phyloP scores from a whole-genome alignment of 2,113 vertebrate genomes.

The Felis chaus region DNA sequence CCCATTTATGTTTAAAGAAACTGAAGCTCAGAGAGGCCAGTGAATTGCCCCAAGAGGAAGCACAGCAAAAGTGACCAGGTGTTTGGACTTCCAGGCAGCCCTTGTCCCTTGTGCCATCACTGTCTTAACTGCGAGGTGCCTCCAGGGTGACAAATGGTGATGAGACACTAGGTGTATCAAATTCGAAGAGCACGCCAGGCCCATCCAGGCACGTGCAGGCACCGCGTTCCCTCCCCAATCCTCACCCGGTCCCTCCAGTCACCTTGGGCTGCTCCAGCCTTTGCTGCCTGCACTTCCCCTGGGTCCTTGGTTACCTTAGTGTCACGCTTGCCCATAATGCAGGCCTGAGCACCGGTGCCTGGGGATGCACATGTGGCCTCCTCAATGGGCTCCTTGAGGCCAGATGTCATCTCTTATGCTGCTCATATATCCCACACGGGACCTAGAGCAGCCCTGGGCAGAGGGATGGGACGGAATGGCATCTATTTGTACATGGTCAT shows the following conservation, averaged over 20 bases:
- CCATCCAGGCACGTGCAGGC: fast-evolving
- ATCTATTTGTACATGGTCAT: neutral
- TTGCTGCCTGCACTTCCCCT: neutral
- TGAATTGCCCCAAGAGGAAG: neutral
- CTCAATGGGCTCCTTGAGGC: neutral
- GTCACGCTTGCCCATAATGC: neutral
- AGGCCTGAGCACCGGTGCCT: too few relatives aligned
- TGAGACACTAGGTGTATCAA: fast-evolving
- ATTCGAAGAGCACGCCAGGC: fast-evolving
- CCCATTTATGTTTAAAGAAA: neutral
- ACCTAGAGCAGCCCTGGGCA: neutral
- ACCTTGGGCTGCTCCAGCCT: neutral
- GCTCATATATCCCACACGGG: neutral
- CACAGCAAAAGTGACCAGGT: neutral
- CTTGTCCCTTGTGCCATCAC: neutral
- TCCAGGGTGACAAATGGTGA: neutral
- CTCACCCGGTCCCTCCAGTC: too few relatives aligned
- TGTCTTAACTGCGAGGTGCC: neutral
- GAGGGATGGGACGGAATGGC: neutral
- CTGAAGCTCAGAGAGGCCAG: neutral
- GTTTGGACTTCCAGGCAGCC: neutral
- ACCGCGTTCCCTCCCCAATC: neutral
- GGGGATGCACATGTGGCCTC: neutral
- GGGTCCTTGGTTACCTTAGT: neutral
- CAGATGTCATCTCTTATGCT: neutral